Base-by-base conservation (phyloP, 2,113 vertebrate species). In the Ciconia boyciana region DNA sequence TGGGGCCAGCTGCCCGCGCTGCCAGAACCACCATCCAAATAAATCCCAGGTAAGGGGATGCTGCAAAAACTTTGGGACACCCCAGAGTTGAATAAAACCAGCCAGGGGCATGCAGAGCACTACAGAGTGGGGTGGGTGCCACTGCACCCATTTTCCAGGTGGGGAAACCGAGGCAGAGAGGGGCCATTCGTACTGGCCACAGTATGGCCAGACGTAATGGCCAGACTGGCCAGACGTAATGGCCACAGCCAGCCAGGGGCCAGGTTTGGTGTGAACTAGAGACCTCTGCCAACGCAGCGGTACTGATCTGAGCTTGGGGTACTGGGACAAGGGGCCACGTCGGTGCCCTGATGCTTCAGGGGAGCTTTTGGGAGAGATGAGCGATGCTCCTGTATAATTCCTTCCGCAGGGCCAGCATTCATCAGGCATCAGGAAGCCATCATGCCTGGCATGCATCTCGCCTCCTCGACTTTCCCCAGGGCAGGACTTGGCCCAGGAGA, bases 391-490 rank as follows among this genome's bases (percentile, higher is more conserved):
- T 32, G 26, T n/a, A 28, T 31, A 44, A 72, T 10, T 64, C 22
- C 44, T 66, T 54, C 36, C 1, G 2, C 60, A 61, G 77, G 52
- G n/a, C 16, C 48, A 79, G 61, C 21, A 11, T 7, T 22, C 14
- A 10, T 5, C 46, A 51, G 62, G 39, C 39, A 39, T 6, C 16
- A 28, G 39, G 65, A 62, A 68, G 26, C 31, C 39, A 46, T 24
- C 57, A 7, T 0, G 3, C 7, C 60, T 48, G 46, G 31, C 25
- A 28, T 0, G 1, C 7, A 15, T 13, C n/a, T 39, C 10, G 0
- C 6, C 22, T 29, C 39, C 17, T 15, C 0, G 0, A 5, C 31
- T 54, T 70, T 57, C 32, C 48, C 57, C 17, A 29, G 49, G 3
- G 7, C 39, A 89, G 36, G 34, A 72, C 16, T 19, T 44, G 46